Base-by-base conservation (phyloP, 2,888 invertebrate species). In the Hylaea fasciaria region DNA sequence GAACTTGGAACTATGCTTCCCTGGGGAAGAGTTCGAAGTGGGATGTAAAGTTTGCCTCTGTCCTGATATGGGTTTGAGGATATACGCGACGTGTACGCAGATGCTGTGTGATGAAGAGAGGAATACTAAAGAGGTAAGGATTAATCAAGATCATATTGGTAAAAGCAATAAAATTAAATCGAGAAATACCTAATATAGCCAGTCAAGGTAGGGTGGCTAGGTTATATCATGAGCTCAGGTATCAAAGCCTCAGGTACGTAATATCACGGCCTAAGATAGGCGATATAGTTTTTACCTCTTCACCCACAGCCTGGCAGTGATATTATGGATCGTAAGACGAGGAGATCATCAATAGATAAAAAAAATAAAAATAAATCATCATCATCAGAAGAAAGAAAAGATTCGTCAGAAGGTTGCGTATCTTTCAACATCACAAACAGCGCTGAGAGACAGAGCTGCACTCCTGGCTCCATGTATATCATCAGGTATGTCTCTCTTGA, bases 31-130 rank as follows among this genome's bases (percentile, higher is more conserved):
- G 62, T 93, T 87, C 64, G 76, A 78, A 12, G 66, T 76, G 0
- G 92, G 82, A 0, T 92, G 92, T 61, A 89, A 89, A 47, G 69
- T 86, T 0, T 93, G 93, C 66, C 70, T 86, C 0, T 93, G 93
- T 63, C 86, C 91, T 1, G 91, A 89, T 4, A 81, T 87, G 71
- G 93, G 92, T 0, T 60, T 91, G 35, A 84, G 80, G 50, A 74
- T 79, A 4, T 89, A 86, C 56, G 89, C 91, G 0, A 72, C 77
- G 0, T 91, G 91, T 62, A 81, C 84, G 0, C 66, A 76, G 5
- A 70, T 76, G 37, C 55, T 80, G 17, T 89, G 89, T 47, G 74
- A 77, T 53, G 76, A 81, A 3, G 65, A 62, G 0, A 57, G 49
- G 4, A 40, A 49, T 17, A 37, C 0, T 37, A 53, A 59, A 53